Evolutionary conservation across 2,797 vertebrate species (phyloP), one percentile per base, ranked within the genome.

Genomic region (Eidolon dupreanum): DNA sequence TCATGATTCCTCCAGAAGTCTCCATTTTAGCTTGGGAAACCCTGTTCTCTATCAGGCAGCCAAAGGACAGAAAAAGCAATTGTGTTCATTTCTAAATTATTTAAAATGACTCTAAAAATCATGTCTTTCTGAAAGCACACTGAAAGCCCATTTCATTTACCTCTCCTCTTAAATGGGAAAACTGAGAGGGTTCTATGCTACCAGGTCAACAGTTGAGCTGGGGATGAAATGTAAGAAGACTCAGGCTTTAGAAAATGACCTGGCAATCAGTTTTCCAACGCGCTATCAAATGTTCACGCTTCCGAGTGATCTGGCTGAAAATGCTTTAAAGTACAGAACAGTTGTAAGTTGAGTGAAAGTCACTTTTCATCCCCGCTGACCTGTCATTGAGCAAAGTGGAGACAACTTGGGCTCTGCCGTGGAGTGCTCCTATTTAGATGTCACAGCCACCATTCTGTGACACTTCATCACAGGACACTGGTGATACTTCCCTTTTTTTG

Each of bases 371-470:
- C 36, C 70, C 68, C 53, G 8, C 51, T 79, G 74, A 89, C 78
- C 73, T 33, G 63, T 63, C 92, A 93, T 55, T 94, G 75, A 93
- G 51, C 75, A 82, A 74, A 94, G 63, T 28, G 28, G 68, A 22
- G 55, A 55, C 79, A 49, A 55, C 81, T 65, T 28, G 55, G 65
- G 49, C 63, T 90, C 22, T 33, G 70, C n/a, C 22, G 8, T 3
- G 15, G 15, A 17, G 46, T 41, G 33, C 1, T 6, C 78, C 75
- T 83, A 17, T 86, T 85, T 57, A 84, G 53, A 89, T 41, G 92
- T 79, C 86, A 63, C 13, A 43, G 61, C 26, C 33, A 5, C 2
- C 22, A 46, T 73, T 78, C 74, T 2, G 22, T 46, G 61, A 94
- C 86, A 49, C 36, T 49, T 57, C 46, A 68, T 59, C 71, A 81